A percentile compares a stretch with the other conserved stretches of the same genome.
Conservation (phyloP, 2,888 invertebrate species). For the Candidula unifasciata region DNA sequence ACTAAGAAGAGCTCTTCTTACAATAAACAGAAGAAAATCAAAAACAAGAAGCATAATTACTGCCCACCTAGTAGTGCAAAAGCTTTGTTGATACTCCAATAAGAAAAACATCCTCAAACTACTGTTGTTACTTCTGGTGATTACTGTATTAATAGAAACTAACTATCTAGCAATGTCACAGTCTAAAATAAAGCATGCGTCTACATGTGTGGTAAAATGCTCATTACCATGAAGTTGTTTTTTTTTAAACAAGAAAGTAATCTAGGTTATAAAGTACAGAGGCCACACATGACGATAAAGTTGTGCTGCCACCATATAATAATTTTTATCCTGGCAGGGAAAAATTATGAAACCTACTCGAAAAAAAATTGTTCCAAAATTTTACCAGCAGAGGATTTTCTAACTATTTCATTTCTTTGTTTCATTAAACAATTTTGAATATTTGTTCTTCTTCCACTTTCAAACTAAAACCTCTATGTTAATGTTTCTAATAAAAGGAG, state of each 20-base stretch:
- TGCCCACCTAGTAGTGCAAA: conserved; percentile 38
- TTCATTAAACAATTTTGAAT: not conserved
- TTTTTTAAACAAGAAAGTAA: conserved; percentile 26
- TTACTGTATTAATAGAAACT: conserved; percentile 41
- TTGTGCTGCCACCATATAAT: conserved; percentile 29
- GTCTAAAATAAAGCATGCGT: conserved; percentile 47
- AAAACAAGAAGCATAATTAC: conserved; percentile 23
- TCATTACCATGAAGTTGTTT: conserved; percentile 38
- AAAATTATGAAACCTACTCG: not conserved
- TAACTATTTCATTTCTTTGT: not conserved
- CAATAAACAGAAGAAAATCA: not conserved
- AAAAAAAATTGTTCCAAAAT: not conserved
- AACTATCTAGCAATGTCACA: conserved; percentile 29
- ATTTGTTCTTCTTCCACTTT: no score
- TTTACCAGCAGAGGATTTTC: not conserved
- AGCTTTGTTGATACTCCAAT: conserved; percentile 23
- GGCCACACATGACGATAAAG: conserved; percentile 38
- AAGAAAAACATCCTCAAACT: conserved; percentile 22
- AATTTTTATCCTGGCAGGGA: conserved; percentile 15
- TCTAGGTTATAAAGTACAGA: conserved; percentile 23
- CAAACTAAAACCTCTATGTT: not conserved
- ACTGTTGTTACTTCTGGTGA: conserved; percentile 29
- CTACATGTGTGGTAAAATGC: conserved; percentile 40
- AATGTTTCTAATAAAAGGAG: not conserved
- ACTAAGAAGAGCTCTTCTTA: not conserved